Evolutionary conservation across 2,888 invertebrate genomes (phyloP), one percentile per base, ranked within the genome.

Genomic region (Cistogaster globosa): DNA sequence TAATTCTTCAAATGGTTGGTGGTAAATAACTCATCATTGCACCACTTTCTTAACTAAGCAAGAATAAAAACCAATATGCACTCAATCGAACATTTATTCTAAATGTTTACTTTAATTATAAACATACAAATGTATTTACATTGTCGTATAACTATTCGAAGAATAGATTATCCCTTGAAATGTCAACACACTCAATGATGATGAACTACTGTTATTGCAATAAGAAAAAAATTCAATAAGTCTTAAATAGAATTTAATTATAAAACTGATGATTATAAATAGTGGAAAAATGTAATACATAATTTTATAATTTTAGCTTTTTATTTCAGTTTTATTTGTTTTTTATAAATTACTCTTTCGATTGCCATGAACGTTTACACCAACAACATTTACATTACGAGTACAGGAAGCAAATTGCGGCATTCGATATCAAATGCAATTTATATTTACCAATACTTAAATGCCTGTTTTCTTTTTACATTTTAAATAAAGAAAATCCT

Each of bases 1-100:
- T 36, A 84, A 77, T 72, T 57, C 83, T 20, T 68, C 79, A 42
- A 89, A 88, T 83, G 89, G 88, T 45, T 88, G 89, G 88, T 89
- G 89, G 89, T 89, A 89, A 87, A 67, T 53, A 45, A 14, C 0
- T 4, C 58, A 42, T 14, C 45, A 6, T 32, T 8, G 16, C 16
- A 16, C 45, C 45, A 68, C 14, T 57, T 69, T 57, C 42, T 20
- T 16, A 69, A 57, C 16, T 67, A 7, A 45, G 12, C 6, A 11
- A 48, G 12, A 65, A 32, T 48, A 67, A 65, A 67, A 20, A 75
- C 26, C 51, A 51, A 58, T 36, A 60, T 42, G 32, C 68, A 75
- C 81, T 69, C 72, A 55, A 58, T 72, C 69, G 48, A 58, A 76
- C 68, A 83, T 65, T 74, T n/a, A 69, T 68, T 62, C 51, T 65